Base-by-base conservation (phyloP, 2,888 invertebrate genomes). In the Magallana nippona region DNA sequence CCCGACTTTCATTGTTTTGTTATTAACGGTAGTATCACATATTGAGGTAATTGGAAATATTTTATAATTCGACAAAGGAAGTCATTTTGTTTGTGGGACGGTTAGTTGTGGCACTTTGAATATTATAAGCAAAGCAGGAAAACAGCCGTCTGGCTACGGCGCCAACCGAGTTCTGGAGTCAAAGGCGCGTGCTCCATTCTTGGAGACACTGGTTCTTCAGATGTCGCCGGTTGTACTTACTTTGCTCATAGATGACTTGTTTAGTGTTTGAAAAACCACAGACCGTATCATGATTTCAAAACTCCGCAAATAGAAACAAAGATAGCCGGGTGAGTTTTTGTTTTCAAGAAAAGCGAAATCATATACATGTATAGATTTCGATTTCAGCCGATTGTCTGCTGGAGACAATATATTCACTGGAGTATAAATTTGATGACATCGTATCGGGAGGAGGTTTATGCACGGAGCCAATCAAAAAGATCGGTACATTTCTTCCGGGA, bases 1-100 rank as follows among this genome's bases (percentile, higher is more conserved):
- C 13, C 10, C 22, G 8, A 10, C 13, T 22, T 63, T 63, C 22
- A 11, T 13, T 13, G 10, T 63, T 60, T n/a, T 60, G n/a, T 17
- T 13, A 22, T 13, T 13, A 27, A 27, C 27, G 63, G 13, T 22
- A 15, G 63, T 22, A 15, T 27, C 19, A 32, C 15, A 11, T 19
- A 27, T 22, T 11, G 22, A 63, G 22, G 27, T 63, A 63, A 63
- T 63, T 63, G 63, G 27, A 63, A 63, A 63, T 15, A 63, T 63
- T 63, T 63, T 11, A 63, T 63, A 13, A 22, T 27, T 63, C 22
- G 22, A 63, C 32, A 22, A 63, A 22, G 27, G 63, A 63, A 63
- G 27, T 27, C 13, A 22, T 15, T 27, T 27, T 27, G 22, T 63
- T 8, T 19, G 62, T 10, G 11, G 19, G n/a, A 19, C 62, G 62